phyloP scores from a whole-genome alignment of 2,797 vertebrate species.

The Simalia tracyae region DNA sequence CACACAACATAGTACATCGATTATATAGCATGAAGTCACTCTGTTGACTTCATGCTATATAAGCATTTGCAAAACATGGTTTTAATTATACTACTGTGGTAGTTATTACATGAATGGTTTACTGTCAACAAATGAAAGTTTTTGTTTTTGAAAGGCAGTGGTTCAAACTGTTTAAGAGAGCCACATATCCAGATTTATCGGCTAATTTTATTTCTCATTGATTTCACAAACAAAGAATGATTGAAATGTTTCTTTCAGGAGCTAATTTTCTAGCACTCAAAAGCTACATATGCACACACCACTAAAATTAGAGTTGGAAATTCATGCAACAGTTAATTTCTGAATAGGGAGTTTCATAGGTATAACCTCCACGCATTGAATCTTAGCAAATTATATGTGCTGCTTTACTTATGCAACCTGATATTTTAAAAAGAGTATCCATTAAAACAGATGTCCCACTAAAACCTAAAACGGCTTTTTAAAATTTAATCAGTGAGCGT shows the following conservation, averaged over 20 bases:
- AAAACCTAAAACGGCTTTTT: not conserved
- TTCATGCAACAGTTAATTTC: not conserved
- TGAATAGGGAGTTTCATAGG: not conserved
- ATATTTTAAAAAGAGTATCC: not conserved
- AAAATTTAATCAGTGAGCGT: not conserved
- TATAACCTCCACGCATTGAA: not conserved
- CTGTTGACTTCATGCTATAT: not conserved
- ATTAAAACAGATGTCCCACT: not conserved
- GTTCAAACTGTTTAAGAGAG: constrained; percentile 13
- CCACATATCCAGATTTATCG: constrained; percentile 5
- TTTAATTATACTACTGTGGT: constrained; percentile 14
- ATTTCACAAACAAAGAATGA: not conserved
- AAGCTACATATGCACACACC: not conserved
- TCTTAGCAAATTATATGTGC: not conserved
- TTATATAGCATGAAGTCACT: constrained; percentile 3
- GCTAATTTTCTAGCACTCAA: not conserved
- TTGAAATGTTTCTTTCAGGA: constrained; percentile 19
- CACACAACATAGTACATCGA: not conserved
- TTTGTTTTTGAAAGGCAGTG: constrained; percentile 8
- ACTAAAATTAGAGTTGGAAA: not conserved
- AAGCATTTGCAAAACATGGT: not conserved
- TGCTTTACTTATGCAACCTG: not conserved
- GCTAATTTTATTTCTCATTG: constrained; percentile 26
- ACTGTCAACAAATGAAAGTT: constrained; percentile 14
- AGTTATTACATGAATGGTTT: constrained; percentile 19